Evolutionary conservation across 2,797 vertebrate species (phyloP).

Genomic region (Hippocampus kuda): DNA sequence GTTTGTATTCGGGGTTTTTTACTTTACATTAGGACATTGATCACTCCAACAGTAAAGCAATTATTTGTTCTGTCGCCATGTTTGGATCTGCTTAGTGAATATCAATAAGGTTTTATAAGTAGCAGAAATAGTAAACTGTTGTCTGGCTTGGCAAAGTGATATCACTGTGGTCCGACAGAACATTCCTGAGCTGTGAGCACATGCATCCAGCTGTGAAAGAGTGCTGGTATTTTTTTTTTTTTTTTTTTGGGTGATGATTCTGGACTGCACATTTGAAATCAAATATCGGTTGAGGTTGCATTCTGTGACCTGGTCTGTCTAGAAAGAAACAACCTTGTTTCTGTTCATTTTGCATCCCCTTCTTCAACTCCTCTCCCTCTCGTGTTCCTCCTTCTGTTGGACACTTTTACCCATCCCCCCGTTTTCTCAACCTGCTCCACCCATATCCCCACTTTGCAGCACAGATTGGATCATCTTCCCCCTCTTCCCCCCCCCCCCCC

Average conservation of each 20-base stretch:
- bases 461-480: constrained; percentile 36
- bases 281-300: constrained; percentile 10
- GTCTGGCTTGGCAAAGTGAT: constrained; percentile 4
- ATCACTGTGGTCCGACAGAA: constrained; percentile 51
- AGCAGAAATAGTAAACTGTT: constrained; percentile 5
- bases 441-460: constrained; percentile 39
- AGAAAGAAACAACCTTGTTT: constrained; percentile 27
- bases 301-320: constrained; percentile 1
- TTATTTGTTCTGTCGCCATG: not conserved
- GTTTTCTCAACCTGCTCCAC: constrained; percentile 40
- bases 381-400: constrained; percentile 58
- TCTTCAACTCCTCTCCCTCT: constrained; percentile 38
- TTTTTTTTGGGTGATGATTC: not conserved
- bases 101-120: constrained; percentile 2
- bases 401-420: constrained; percentile 52
- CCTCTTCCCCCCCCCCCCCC: not conserved
- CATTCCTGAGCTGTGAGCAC: constrained; percentile 66
- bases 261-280: constrained; percentile 4
- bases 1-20: too few species aligned
- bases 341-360: constrained; percentile 23
- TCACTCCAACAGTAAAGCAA: not conserved
- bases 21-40: too few species aligned
- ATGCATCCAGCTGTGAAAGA: constrained; percentile 39
- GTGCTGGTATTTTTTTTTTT: constrained; percentile 9
- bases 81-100: not conserved